These are phyloP conservation scores for Acronicta aceris DNA, from an alignment of 2,888 invertebrate species.

Conservation along the genomic window DNA sequence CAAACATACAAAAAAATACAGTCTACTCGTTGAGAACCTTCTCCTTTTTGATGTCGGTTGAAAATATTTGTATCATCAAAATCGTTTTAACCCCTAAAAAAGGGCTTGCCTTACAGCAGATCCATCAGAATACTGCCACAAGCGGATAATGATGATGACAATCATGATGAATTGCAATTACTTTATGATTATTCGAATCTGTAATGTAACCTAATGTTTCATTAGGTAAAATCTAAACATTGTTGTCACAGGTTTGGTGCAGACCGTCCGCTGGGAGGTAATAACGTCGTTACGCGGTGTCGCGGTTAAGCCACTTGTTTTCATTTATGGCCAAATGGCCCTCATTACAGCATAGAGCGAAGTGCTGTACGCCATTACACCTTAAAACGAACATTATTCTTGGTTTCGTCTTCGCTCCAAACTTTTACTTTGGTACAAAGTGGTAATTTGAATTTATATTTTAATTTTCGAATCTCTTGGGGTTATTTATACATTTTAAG, in stretches of 20 bases:
- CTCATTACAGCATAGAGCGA: constrained; percentile 81
- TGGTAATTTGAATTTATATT: constrained; percentile 46
- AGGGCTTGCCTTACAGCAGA: too few relatives aligned
- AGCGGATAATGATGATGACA: too few relatives aligned
- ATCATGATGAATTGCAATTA: too few relatives aligned
- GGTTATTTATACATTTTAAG: background rate
- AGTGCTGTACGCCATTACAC: constrained; percentile 77
- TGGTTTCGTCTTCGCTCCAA: constrained; percentile 70
- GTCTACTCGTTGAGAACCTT: too few relatives aligned
- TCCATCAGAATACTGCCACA: too few relatives aligned
- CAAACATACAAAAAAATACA: too few relatives aligned
- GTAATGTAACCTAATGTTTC: too few relatives aligned
- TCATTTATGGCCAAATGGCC: constrained; percentile 78
- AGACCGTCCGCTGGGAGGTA: constrained; percentile 49
- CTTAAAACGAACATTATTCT: constrained; percentile 75
- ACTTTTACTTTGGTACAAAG: constrained; percentile 59
- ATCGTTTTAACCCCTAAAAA: too few relatives aligned
- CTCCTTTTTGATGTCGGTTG: too few relatives aligned
- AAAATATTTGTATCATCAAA: too few relatives aligned
- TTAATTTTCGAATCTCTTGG: constrained; percentile 27
- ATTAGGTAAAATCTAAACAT: constrained; percentile 10
- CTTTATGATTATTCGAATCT: too few relatives aligned
- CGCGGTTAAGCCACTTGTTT: constrained; percentile 78
- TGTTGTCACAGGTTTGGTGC: constrained; percentile 33
- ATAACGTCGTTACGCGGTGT: constrained; percentile 72